phyloP scores from a whole-genome alignment of 2,113 vertebrate species.

The Pelvicachromis taeniatus region DNA sequence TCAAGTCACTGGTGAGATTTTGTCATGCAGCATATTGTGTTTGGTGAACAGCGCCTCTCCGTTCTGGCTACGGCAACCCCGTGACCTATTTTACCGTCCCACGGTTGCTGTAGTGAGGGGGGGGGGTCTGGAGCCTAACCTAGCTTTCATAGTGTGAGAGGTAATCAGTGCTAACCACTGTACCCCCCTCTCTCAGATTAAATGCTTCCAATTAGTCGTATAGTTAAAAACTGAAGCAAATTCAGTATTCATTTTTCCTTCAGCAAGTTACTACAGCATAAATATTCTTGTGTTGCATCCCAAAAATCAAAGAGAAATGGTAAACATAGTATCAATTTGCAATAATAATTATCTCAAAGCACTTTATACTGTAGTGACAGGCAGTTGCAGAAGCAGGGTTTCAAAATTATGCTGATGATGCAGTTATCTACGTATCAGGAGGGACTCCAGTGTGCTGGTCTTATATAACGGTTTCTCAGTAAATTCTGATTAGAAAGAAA shows the following conservation, averaged over 20 bases:
- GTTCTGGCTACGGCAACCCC: neutral
- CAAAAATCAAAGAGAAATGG: neutral
- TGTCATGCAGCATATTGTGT: neutral
- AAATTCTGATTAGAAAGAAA: neutral
- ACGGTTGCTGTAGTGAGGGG: neutral
- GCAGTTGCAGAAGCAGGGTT: neutral
- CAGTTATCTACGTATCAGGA: neutral
- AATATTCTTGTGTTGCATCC: neutral
- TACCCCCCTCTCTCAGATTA: accelerated
- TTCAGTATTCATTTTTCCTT: neutral
- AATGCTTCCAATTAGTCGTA: neutral
- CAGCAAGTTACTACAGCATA: neutral
- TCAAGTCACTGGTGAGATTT: neutral
- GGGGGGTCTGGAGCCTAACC: neutral
- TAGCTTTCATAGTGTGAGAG: neutral
- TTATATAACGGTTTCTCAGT: neutral
- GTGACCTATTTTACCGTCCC: neutral
- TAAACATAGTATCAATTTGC: neutral
- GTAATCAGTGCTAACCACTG: neutral
- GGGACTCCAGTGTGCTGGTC: neutral
- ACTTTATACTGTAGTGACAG: neutral
- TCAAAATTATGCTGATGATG: neutral
- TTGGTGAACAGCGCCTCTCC: neutral
- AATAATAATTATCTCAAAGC: neutral
- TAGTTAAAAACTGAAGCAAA: neutral